These are phyloP conservation scores for Terrapene triunguis DNA, from an alignment of 2,113 vertebrate species.

Conservation along the genomic window DNA sequence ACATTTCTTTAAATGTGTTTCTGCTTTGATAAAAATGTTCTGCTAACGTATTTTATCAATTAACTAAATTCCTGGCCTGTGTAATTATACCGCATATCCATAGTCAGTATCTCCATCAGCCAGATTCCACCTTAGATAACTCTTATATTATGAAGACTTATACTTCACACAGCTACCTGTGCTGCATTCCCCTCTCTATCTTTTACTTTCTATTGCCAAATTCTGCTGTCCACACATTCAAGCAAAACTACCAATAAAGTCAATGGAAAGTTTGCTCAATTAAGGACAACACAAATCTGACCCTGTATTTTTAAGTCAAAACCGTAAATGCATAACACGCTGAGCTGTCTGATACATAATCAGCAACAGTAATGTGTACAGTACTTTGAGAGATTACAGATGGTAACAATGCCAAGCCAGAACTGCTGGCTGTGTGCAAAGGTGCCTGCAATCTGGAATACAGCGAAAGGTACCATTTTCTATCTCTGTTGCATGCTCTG, in stretches of 20 bases:
- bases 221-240: not conserved
- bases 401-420: not conserved
- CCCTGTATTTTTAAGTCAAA: not conserved
- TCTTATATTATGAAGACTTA: conserved; percentile 1
- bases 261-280: not conserved
- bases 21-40: not conserved
- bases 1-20: not conserved
- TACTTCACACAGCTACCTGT: not conserved
- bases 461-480: not conserved
- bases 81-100: not conserved
- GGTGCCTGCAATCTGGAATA: not conserved
- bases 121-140: not conserved
- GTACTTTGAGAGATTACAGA: not conserved
- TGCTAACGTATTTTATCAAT: not conserved
- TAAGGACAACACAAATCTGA: not conserved
- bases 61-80: not conserved
- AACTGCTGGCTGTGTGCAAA: not conserved
- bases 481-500: not conserved
- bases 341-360: not conserved
- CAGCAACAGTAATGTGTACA: not conserved
- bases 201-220: not conserved
- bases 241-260: not conserved
- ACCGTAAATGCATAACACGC: not conserved
- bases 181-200: not conserved
- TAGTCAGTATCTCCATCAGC: not conserved